phyloP scores from a whole-genome alignment of 64 coral and sea anemone genomes.

The Anthopleura sola region DNA sequence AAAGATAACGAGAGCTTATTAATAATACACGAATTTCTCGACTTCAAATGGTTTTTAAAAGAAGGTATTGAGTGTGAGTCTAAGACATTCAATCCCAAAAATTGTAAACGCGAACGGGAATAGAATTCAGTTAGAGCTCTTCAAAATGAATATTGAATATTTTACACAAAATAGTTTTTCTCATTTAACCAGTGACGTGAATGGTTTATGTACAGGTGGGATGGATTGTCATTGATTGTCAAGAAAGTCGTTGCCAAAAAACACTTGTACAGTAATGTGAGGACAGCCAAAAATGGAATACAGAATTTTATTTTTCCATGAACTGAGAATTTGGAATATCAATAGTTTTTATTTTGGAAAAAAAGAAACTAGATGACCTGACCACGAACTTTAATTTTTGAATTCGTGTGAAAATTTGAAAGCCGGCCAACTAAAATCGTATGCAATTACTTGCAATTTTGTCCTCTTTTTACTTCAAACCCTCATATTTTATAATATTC shows the following conservation, averaged over 20 bases:
- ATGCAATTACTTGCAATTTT: background rate
- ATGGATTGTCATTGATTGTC: background rate
- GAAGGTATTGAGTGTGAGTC: background rate
- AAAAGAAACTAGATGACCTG: background rate
- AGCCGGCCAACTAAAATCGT: background rate
- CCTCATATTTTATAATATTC: background rate
- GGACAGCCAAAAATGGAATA: no score
- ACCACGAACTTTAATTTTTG: background rate
- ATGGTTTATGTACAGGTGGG: background rate
- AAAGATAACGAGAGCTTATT: conserved; percentile 4
- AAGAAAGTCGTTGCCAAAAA: background rate
- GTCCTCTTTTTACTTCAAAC: background rate
- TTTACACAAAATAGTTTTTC: background rate
- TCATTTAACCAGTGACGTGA: background rate
- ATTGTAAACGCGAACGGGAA: background rate
- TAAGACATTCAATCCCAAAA: background rate
- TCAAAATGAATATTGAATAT: background rate
- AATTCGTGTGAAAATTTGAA: background rate
- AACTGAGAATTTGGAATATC: background rate
- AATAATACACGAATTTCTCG: conserved; percentile 5
- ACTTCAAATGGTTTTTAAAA: background rate
- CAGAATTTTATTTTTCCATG: background rate
- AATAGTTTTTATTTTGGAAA: background rate
- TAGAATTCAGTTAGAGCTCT: background rate
- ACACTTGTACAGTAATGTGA: no score